A percentile compares a stretch with the other conserved stretches of the same genome.
Evolutionary conservation across 2,797 vertebrate species (phyloP).

Genomic region (Tokudaia tokunoshimensis): DNA sequence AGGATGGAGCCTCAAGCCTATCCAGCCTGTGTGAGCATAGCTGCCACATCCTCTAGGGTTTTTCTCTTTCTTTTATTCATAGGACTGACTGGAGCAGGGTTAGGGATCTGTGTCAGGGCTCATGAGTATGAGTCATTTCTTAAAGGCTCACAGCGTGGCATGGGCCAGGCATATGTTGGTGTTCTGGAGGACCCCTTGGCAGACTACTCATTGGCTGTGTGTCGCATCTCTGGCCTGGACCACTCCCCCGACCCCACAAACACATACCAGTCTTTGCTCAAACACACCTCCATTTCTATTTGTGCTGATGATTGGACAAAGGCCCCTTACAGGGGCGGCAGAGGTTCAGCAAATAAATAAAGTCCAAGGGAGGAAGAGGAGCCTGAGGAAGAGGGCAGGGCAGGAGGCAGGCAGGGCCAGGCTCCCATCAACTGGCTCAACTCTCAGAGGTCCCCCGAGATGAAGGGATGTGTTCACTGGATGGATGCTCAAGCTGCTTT

Average conservation of each 20-base stretch:
- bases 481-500: not conserved
- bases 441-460: not conserved
- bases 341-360: conserved; percentile 82
- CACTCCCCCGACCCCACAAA: conserved; percentile 14
- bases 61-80: not conserved
- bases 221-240: not conserved
- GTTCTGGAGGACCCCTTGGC: not conserved
- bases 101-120: not conserved
- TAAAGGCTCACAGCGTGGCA: not conserved
- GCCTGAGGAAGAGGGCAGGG: conserved; percentile 40
- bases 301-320: conserved; percentile 73
- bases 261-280: conserved; percentile 71
- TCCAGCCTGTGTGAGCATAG: fast-evolving
- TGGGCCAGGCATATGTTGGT: not conserved
- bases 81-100: not conserved
- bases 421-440: not conserved
- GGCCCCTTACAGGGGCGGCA: conserved; percentile 77
- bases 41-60: not conserved
- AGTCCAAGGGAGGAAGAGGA: conserved; percentile 49
- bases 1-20: fast-evolving
- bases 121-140: not conserved
- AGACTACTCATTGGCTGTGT: not conserved
- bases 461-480: not conserved
- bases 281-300: conserved; percentile 70
- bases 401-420: not conserved